phyloP scores from a whole-genome alignment of 2,113 vertebrate species.

The Oreochromis spilurus region DNA sequence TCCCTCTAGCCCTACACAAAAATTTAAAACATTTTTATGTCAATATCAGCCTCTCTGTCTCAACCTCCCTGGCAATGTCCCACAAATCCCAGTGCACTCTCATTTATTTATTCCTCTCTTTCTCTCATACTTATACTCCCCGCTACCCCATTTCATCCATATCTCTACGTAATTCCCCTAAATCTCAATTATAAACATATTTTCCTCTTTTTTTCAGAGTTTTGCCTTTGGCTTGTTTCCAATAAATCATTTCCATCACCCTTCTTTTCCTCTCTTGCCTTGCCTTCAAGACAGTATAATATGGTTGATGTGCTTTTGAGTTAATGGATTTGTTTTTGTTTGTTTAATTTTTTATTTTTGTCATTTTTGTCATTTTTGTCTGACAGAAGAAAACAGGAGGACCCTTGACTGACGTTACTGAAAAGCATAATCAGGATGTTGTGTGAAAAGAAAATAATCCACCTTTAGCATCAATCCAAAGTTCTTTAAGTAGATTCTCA shows the following conservation, averaged over 20 bases:
- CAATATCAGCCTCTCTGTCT: background rate
- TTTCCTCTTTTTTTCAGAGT: conserved; percentile 12
- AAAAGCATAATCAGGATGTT: background rate
- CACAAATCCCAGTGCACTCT: background rate
- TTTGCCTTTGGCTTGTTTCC: conserved; percentile 22
- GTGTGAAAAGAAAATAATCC: background rate
- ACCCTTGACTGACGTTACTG: background rate
- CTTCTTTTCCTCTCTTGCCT: background rate
- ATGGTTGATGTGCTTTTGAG: conserved; percentile 10
- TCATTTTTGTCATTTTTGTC: background rate
- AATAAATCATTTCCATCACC: conserved; percentile 27
- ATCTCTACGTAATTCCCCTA: background rate
- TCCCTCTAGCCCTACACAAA: background rate
- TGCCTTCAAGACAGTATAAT: background rate
- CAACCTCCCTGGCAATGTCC: background rate
- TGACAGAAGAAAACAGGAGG: background rate
- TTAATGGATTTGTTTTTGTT: conserved; percentile 43
- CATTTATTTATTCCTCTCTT: background rate
- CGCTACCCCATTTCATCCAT: background rate
- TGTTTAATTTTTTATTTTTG: background rate
- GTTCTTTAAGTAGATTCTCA: background rate
- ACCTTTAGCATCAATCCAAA: background rate
- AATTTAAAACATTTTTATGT: background rate
- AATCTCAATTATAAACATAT: background rate
- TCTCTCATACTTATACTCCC: background rate